phyloP scores from a whole-genome alignment of 1,140 invertebrate genomes.

The Drosophila navojoa region DNA sequence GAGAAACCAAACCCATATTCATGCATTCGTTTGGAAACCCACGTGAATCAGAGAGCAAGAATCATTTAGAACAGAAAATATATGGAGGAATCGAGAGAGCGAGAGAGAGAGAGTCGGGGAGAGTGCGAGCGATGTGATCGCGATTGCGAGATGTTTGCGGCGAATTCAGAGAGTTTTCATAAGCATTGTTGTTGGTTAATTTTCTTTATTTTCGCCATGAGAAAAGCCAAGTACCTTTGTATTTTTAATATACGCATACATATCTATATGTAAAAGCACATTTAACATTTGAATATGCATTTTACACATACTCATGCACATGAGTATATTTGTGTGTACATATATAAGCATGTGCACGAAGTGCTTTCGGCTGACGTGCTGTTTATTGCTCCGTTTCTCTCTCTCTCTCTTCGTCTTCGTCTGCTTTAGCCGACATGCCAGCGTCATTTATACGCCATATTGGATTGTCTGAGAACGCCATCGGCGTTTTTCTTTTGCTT shows the following conservation, averaged over 20 bases:
- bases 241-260: slow-evolving; percentile 29
- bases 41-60: slow-evolving; percentile 75
- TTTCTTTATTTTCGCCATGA: slow-evolving; percentile 57
- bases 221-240: slow-evolving; percentile 44
- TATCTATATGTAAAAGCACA: not conserved
- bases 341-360: slow-evolving; percentile 13
- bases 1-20: slow-evolving; percentile 40
- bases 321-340: not conserved
- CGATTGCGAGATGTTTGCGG: slow-evolving; percentile 62
- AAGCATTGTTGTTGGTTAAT: slow-evolving; percentile 48
- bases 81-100: slow-evolving; percentile 18
- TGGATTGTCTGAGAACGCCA: slow-evolving; percentile 45
- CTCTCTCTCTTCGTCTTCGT: slow-evolving; percentile 58
- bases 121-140: slow-evolving; percentile 34
- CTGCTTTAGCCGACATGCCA: slow-evolving; percentile 48
- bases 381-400: slow-evolving; percentile 48
- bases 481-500: slow-evolving; percentile 50
- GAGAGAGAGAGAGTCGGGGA: slow-evolving; percentile 29
- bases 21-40: slow-evolving; percentile 62
- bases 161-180: slow-evolving; percentile 72
- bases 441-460: slow-evolving; percentile 69
- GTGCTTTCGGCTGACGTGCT: slow-evolving; percentile 34
- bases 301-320: no score
- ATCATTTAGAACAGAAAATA: slow-evolving; percentile 55
- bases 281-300: not conserved